phyloP scores from a whole-genome alignment of 2,888 invertebrate genomes.

The Helicoverpa assulta region DNA sequence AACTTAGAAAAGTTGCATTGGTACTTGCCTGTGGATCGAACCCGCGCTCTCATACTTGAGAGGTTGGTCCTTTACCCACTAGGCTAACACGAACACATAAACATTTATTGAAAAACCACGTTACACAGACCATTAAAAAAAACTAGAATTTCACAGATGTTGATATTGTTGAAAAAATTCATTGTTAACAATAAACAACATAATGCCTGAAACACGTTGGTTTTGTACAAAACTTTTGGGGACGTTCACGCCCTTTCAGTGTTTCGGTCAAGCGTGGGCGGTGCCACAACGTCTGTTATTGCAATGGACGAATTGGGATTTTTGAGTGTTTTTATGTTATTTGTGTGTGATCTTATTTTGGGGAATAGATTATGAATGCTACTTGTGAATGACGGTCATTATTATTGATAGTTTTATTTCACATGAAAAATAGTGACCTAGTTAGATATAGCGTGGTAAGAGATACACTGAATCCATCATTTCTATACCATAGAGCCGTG shows the following conservation, averaged over 20 bases:
- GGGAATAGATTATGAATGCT: background rate
- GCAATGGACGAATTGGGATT: slow-evolving; percentile 27
- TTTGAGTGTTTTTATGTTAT: slow-evolving; percentile 14
- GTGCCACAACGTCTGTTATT: slow-evolving; percentile 53
- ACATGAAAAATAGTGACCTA: no score
- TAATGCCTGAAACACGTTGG: slow-evolving; percentile 30
- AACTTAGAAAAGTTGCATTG: no score
- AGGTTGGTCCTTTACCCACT: no score
- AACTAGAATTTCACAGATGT: slow-evolving; percentile 26
- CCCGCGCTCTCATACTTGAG: no score
- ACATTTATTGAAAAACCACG: slow-evolving; percentile 16
- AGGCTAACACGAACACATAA: no score
- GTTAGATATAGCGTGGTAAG: no score
- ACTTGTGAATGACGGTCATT: no score
- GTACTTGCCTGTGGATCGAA: no score
- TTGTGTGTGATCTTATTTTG: background rate
- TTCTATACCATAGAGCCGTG: no score
- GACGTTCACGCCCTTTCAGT: slow-evolving; percentile 67
- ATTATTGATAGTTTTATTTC: no score
- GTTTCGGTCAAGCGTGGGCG: slow-evolving; percentile 57
- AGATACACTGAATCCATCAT: no score
- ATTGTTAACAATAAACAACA: slow-evolving; percentile 60
- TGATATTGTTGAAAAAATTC: slow-evolving; percentile 52
- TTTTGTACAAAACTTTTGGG: slow-evolving; percentile 40
- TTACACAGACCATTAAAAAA: slow-evolving; percentile 36